Conservation (phyloP, 2,113 vertebrate species). For the Prolemur simus region DNA sequence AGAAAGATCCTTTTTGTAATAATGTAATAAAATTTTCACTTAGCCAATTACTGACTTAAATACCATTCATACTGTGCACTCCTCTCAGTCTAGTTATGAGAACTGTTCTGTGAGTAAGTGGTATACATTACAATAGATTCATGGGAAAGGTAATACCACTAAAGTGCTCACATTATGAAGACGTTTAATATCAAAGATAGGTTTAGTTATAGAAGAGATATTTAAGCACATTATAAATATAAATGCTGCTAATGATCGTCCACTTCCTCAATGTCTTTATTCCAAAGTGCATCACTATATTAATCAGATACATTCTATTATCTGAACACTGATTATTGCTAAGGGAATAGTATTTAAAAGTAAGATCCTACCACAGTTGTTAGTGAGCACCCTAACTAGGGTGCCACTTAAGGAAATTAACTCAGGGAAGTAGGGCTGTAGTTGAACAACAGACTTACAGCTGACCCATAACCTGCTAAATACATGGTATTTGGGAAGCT, state of each 20-base stretch:
- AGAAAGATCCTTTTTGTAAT: not conserved
- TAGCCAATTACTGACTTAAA: conserved; percentile 33
- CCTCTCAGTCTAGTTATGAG: conserved; percentile 21
- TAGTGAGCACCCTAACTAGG: not conserved
- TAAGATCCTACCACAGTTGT: not conserved
- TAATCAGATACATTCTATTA: not conserved
- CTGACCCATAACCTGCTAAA: not conserved
- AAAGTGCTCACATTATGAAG: conserved; percentile 20
- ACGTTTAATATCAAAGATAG: conserved; percentile 39
- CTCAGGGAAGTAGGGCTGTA: not conserved
- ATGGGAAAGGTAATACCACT: not conserved
- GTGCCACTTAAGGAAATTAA: not conserved
- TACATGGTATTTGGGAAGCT: conserved; percentile 5
- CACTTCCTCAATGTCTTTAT: not conserved
- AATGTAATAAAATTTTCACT: conserved; percentile 6
- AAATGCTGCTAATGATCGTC: not conserved
- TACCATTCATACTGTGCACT: not conserved
- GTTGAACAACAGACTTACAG: not conserved
- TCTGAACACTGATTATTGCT: not conserved
- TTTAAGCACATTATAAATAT: conserved; percentile 24
- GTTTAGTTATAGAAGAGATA: not conserved
- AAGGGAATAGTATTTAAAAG: conserved; percentile 50
- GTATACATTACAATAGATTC: not conserved
- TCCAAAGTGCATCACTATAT: not conserved
- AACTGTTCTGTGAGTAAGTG: conserved; percentile 6